phyloP scores from a whole-genome alignment of 92 coral and sea anemone species.

The Actinernus sp. region DNA sequence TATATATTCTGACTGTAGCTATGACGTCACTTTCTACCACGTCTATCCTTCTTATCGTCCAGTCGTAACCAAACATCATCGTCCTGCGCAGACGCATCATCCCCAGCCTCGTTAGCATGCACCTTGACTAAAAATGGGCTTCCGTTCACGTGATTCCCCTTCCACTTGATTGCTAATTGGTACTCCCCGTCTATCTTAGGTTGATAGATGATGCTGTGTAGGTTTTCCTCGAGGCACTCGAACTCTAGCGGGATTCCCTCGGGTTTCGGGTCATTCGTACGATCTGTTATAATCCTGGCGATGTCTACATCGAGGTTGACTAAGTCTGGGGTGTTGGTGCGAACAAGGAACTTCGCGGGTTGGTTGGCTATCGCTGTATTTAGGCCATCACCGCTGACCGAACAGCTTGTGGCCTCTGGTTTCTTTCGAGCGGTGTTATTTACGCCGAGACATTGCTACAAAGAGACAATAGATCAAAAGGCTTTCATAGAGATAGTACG shows the following conservation, averaged over 20 bases:
- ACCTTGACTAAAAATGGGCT: slow-evolving; percentile 84
- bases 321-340: slow-evolving; percentile 81
- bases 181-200: slow-evolving; percentile 79
- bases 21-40: neutral
- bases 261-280: slow-evolving; percentile 37
- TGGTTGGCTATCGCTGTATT: slow-evolving; percentile 57
- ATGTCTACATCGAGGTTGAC: slow-evolving; percentile 79
- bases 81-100: slow-evolving; percentile 13
- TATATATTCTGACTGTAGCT: no score
- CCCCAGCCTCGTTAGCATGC: slow-evolving; percentile 23
- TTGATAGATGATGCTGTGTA: slow-evolving; percentile 76
- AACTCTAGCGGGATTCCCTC: slow-evolving; percentile 74
- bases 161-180: slow-evolving; percentile 81
- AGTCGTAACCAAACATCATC: slow-evolving; percentile 28
- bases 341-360: slow-evolving; percentile 77
- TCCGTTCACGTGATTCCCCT: slow-evolving; percentile 84
- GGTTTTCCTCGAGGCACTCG: slow-evolving; percentile 80
- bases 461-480: no score
- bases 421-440: slow-evolving; percentile 44
- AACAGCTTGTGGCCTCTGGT: slow-evolving; percentile 57
- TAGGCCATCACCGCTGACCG: slow-evolving; percentile 86
- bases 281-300: slow-evolving; percentile 60
- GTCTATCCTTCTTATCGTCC: slow-evolving; percentile 6
- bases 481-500: no score
- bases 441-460: slow-evolving; percentile 86